Percentiles rank a stretch among this genome's conserved stretches.
Conservation (phyloP, 2,888 invertebrate species). For the Epinotia nisella region DNA sequence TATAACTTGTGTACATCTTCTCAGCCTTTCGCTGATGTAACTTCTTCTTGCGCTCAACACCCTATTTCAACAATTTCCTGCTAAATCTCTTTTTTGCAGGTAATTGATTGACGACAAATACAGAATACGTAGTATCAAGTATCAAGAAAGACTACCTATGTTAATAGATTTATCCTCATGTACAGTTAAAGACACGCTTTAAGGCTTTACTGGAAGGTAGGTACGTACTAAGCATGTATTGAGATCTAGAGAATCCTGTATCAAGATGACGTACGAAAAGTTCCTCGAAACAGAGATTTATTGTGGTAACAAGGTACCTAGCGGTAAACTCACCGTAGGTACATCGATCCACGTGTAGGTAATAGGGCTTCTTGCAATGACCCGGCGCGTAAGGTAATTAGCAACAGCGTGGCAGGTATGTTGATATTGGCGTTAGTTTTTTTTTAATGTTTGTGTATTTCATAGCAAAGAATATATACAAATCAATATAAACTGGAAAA, state of each 20-base stretch:
- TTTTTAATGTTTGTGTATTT: not conserved
- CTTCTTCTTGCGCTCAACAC: not conserved
- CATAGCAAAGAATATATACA: no score
- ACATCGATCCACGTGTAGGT: slow-evolving; percentile 2
- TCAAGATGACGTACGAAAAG: not conserved
- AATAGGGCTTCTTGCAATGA: slow-evolving; percentile 38
- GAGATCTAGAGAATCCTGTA: not conserved
- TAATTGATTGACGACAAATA: no score
- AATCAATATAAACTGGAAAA: not conserved
- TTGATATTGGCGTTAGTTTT: not conserved
- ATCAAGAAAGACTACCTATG: no score
- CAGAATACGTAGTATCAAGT: no score
- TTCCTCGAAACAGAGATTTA: not conserved
- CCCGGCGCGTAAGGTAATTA: slow-evolving; percentile 15
- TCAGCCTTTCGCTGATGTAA: not conserved
- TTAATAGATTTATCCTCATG: no score
- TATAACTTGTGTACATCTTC: not conserved
- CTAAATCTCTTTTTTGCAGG: not conserved
- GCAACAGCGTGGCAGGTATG: not conserved
- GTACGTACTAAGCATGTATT: not conserved
- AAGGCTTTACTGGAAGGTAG: no score
- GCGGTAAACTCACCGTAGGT: not conserved
- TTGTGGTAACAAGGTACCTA: not conserved
- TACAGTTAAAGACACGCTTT: no score
- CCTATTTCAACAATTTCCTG: not conserved